Evolutionary conservation across 2,797 vertebrate genomes (phyloP), one percentile per base, ranked within the genome.

Genomic region (Adrianichthys oophorus): DNA sequence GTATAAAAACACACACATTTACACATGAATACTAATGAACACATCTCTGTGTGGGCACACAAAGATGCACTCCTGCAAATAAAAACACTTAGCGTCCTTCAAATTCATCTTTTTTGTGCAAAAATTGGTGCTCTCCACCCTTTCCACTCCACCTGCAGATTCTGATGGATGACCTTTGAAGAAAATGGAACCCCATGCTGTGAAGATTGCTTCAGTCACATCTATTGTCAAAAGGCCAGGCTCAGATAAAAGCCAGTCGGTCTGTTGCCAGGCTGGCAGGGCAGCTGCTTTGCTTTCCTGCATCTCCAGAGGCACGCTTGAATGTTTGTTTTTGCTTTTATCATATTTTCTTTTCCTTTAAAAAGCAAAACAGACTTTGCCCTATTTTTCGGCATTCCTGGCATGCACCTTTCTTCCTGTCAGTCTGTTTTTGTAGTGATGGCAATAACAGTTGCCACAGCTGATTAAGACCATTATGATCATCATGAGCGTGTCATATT

Each of bases 191-290:
- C 84, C 67, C 58, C 73, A 65, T 58, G 49, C 74, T 57, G 68
- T 68, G 78, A 79, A 82, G 74, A 86, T 68, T 71, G 74, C 78
- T 66, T 87, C 76, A 80, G 70, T 80, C 15, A 52, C 64, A 74
- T 72, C 70, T 68, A 43, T 84, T 83, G 83, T 87, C 80, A 79
- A 85, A 85, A 78, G 78, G 74, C 83, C 73, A 84, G 72, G 47
- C 19, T 50, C 58, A 61, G 74, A 86, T 79, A 72, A 84, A 82
- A 83, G 75, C 59, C 69, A 74, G 80, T 68, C 60, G 70, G 45
- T 59, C 68, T 70, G 83, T 83, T 86, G 76, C 82, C 74, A 80
- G 76, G 80, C 68, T 77, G 46, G 62, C 10, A 12, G 32, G 32
- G 32, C 32, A 37, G 56, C 48, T 41, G 63, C 70, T 71, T 75